phyloP scores from a whole-genome alignment of 2,888 invertebrate genomes.

The Epinotia demarniana region DNA sequence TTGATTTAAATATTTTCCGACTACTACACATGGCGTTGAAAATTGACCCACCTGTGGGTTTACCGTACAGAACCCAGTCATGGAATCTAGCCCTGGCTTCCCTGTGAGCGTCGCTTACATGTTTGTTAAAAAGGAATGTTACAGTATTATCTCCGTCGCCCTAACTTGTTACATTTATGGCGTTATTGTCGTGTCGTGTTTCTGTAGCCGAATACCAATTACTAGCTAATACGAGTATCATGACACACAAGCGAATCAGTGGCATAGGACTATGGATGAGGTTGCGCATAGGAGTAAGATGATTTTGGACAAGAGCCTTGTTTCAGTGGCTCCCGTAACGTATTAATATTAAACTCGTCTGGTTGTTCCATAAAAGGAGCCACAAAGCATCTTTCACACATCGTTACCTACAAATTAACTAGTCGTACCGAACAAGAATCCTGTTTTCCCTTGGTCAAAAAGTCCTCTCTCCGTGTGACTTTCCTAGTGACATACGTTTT shows the following conservation, averaged over 20 bases:
- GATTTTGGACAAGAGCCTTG: not conserved
- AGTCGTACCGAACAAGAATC: conserved; percentile 17
- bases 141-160: not conserved
- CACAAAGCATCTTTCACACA: conserved; percentile 14
- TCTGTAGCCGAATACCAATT: not conserved
- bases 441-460: not conserved
- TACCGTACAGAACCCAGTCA: too few relatives aligned
- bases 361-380: not conserved
- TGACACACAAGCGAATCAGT: not conserved
- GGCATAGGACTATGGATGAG: not conserved
- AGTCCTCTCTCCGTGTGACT: not conserved
- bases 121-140: too few relatives aligned
- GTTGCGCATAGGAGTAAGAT: not conserved
- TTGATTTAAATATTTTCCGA: too few relatives aligned
- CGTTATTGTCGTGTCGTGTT: too few relatives aligned
- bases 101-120: too few relatives aligned
- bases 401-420: conserved; percentile 10
- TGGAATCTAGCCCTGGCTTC: too few relatives aligned
- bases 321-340: not conserved
- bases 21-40: too few relatives aligned
- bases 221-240: not conserved
- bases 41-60: too few relatives aligned
- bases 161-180: not conserved
- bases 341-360: not conserved
- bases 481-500: not conserved